phyloP scores from a whole-genome alignment of 2,113 vertebrate genomes.

The Nibea albiflora region DNA sequence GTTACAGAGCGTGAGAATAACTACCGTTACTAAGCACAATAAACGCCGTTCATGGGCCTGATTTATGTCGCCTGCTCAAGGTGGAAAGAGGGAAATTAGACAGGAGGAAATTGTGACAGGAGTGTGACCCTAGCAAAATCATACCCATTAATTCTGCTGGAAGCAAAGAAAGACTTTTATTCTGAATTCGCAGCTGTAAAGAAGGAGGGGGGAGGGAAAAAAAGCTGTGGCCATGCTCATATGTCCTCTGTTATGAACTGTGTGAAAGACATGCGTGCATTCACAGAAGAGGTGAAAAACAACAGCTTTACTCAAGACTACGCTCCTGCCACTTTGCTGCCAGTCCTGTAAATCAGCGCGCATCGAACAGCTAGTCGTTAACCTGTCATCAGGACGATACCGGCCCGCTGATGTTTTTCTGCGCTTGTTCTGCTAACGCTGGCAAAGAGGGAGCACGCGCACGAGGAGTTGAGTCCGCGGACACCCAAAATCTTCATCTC shows the following conservation, averaged over 20 bases:
- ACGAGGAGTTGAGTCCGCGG: neutral
- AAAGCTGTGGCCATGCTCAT: neutral
- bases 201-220: neutral
- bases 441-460: neutral
- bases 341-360: slow-evolving; percentile 44
- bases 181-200: slow-evolving; percentile 36
- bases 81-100: slow-evolving; percentile 66
- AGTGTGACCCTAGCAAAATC: slow-evolving; percentile 60
- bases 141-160: slow-evolving; percentile 37
- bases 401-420: slow-evolving; percentile 23
- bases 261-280: slow-evolving; percentile 4
- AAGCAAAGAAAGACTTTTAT: slow-evolving; percentile 33
- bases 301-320: slow-evolving; percentile 19
- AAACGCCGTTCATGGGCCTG: slow-evolving; percentile 62
- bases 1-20: slow-evolving; percentile 67
- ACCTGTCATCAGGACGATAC: slow-evolving; percentile 51
- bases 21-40: slow-evolving; percentile 67
- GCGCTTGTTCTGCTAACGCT: slow-evolving; percentile 6
- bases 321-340: slow-evolving; percentile 15
- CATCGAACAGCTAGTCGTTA: slow-evolving; percentile 28
- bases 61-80: slow-evolving; percentile 73
- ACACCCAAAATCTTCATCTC: slow-evolving; percentile 33
- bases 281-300: slow-evolving; percentile 1
- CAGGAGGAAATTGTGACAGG: slow-evolving; percentile 74
- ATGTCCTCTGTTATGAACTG: slow-evolving; percentile 22